A percentile compares a stretch with the other conserved stretches of the same genome.
These are phyloP conservation scores for Trichonephila inaurata DNA, from an alignment of 1,140 invertebrate genomes.

Conservation along the genomic window DNA sequence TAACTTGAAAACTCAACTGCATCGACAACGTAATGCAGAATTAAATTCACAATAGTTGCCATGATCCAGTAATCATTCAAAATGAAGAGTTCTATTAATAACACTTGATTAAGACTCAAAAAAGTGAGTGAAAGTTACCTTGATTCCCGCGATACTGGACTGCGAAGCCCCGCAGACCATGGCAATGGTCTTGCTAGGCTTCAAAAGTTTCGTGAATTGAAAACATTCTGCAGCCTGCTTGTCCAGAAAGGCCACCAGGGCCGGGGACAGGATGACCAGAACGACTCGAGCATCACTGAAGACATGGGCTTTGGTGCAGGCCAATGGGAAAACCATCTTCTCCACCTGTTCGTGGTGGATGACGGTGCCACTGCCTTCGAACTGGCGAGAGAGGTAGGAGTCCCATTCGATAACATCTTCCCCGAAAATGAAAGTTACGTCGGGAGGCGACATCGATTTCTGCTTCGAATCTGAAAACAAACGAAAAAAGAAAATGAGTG, in stretches of 20 bases:
- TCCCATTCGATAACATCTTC: constrained; percentile 73
- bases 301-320: background rate
- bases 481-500: background rate
- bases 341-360: constrained; percentile 59
- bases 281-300: constrained; percentile 63
- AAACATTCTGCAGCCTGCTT: constrained; percentile 83
- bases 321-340: constrained; percentile 62
- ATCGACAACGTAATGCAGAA: no score
- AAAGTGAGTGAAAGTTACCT: constrained; percentile 1
- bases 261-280: constrained; percentile 88
- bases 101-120: no score
- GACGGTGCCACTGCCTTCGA: constrained; percentile 35
- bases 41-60: no score
- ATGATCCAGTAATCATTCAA: no score
- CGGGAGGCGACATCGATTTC: constrained; percentile 13
- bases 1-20: no score
- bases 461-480: constrained; percentile 35
- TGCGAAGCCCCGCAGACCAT: constrained; percentile 87
- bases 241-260: constrained; percentile 84
- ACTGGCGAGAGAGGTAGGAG: constrained; percentile 56
- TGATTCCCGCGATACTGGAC: constrained; percentile 14
- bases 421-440: constrained; percentile 71
- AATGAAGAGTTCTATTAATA: no score
- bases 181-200: constrained; percentile 87
- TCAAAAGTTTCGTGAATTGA: constrained; percentile 85